Base-by-base conservation (phyloP, 1,140 invertebrate species). In the Goniozus legneri region DNA sequence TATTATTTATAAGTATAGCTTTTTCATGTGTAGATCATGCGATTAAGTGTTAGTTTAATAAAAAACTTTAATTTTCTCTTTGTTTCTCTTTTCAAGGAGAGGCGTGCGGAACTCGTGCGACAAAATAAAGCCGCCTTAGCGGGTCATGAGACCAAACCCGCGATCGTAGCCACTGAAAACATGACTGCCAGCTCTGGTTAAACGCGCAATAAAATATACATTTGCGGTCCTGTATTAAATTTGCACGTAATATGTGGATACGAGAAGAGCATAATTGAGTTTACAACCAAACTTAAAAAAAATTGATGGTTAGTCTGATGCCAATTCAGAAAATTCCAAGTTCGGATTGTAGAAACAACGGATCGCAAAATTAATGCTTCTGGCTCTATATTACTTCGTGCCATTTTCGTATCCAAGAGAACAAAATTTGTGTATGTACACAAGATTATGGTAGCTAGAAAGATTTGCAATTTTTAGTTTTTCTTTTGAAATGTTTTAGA, bases 71-170 rank as follows among this genome's bases (percentile, higher is more conserved):
- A n/a, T 53, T 52, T 62, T 47, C 58, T 50, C n/a, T n/a, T n/a
- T n/a, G n/a, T n/a, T n/a, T n/a, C n/a, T n/a, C n/a, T 62, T 53
- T 80, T 80, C 31, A 75, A 93, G 89, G 89, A 92, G 74, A 84
- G 84, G 63, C 87, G 87, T 63, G 87, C 87, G 34, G 88, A 91
- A 67, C 74, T 88, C 54, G 89, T 92, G 47, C 86, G 90, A 60
- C 87, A 90, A 76, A 93, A 92, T 69, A 91, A 91, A 76, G 82
- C 82, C 52, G 80, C 81, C 52, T 75, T 79, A 44, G 56, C 71
- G 21, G 69, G 71, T 50, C 67, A 72, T 59, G 67, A 64, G 44
- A 60, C 41, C 19, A 67, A 55, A 41, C 53, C 34, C 6, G 52
- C 43, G 41, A 46, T 36, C 33, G 41, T 68, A 51, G 54, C 56